Conservation (phyloP, 2,888 invertebrate genomes). For the Drosophila anomelani region DNA sequence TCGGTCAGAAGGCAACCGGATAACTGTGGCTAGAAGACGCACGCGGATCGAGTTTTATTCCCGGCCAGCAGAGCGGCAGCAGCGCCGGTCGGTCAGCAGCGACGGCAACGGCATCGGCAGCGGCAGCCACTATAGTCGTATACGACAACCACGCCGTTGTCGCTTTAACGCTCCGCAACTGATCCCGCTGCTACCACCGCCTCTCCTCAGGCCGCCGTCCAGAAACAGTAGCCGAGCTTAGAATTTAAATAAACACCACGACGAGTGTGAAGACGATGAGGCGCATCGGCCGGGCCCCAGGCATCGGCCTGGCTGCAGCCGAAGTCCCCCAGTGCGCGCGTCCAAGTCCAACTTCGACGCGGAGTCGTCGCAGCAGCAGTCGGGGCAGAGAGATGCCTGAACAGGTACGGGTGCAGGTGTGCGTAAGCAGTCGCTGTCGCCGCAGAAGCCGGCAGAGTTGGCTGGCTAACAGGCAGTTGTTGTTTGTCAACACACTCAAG, state of each 20-base stretch:
- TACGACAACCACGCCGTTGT: constrained; percentile 40
- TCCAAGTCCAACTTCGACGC: constrained; percentile 2
- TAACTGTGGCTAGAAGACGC: constrained; percentile 85
- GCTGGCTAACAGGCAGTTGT: constrained; percentile 46
- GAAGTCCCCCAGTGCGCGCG: constrained; percentile 39
- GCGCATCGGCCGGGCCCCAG: constrained; percentile 60
- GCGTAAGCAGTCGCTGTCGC: constrained; percentile 25
- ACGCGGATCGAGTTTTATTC: constrained; percentile 85
- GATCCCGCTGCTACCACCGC: constrained; percentile 3
- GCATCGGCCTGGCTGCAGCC: constrained; percentile 61
- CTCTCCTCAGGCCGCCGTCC: constrained; percentile 10
- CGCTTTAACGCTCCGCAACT: constrained; percentile 51
- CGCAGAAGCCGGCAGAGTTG: constrained; percentile 43
- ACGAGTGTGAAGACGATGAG: constrained; percentile 44
- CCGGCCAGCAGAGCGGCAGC: constrained; percentile 75
- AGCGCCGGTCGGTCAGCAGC: constrained; percentile 41
- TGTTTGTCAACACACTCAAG: constrained; percentile 69
- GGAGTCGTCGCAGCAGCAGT: constrained; percentile 9
- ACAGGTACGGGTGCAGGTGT: constrained; percentile 17
- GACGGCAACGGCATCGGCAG: constrained; percentile 47
- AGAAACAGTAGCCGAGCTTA: constrained; percentile 76
- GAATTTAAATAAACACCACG: constrained; percentile 78
- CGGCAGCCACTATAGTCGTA: constrained; percentile 36
- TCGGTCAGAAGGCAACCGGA: constrained; percentile 85
- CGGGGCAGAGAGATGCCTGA: constrained; percentile 23